Percentiles rank a stretch among this genome's conserved stretches.
Evolutionary conservation across 2,888 invertebrate species (phyloP).

Genomic region (Atrina japonica): DNA sequence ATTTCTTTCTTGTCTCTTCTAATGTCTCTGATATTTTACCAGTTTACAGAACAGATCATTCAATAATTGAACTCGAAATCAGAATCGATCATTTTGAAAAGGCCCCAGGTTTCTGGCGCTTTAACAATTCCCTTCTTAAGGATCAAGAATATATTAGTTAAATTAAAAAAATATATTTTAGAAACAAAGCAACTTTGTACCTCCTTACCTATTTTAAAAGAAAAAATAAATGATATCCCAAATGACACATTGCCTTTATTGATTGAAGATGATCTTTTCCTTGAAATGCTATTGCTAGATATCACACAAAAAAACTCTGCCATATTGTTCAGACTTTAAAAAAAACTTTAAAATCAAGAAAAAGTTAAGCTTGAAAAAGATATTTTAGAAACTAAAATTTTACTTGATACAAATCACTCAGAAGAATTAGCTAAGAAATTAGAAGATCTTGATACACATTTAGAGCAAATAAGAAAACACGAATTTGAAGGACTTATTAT

Average conservation of each 20-base stretch:
- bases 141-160: no score
- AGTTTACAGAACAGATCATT: no score
- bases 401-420: not conserved
- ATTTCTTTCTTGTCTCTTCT: not conserved
- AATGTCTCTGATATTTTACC: no score
- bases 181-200: no score
- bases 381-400: not conserved
- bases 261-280: not conserved
- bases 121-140: no score
- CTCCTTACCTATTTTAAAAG: no score
- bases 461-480: not conserved
- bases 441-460: not conserved
- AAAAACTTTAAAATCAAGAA: not conserved
- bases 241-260: not conserved
- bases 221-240: no score
- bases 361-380: not conserved
- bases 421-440: no score
- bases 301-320: not conserved
- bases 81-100: no score
- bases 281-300: not conserved
- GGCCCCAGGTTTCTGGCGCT: no score
- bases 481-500: not conserved
- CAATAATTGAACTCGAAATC: no score
- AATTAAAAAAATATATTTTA: no score
- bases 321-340: not conserved